A percentile compares a stretch with the other conserved stretches of the same genome.
Evolutionary conservation across 53 echinoderm and acorn worm species (phyloP).

Genomic region (Arbacia lixula): DNA sequence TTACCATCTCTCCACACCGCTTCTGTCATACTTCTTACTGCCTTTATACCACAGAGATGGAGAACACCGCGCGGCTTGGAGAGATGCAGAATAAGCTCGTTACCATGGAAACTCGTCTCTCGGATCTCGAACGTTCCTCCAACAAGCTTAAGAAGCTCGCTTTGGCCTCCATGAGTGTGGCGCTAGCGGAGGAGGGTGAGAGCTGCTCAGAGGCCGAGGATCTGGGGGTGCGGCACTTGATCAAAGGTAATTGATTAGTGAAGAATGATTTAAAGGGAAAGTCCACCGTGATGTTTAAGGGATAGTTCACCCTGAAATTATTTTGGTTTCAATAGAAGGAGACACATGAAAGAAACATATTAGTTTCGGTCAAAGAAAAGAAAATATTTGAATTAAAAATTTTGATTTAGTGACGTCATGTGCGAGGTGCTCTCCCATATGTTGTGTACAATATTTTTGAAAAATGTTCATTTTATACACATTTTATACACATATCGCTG

Average conservation of each 20-base stretch:
- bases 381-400: too few relatives aligned
- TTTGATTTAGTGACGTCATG: too few relatives aligned
- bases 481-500: too few relatives aligned
- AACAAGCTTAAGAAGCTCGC: conserved; percentile 34
- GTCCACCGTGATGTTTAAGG: neutral
- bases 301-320: too few relatives aligned
- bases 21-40: neutral
- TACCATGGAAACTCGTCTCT: conserved; percentile 1
- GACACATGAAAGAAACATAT: too few relatives aligned
- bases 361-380: too few relatives aligned
- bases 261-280: neutral
- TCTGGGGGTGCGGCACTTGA: conserved; percentile 7
- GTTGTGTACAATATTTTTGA: too few relatives aligned
- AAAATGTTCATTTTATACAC: too few relatives aligned
- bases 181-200: conserved; percentile 28
- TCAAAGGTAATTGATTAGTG: conserved; percentile 14
- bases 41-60: neutral
- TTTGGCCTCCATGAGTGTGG: conserved; percentile 40
- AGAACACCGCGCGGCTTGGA: neutral
- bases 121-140: conserved; percentile 6
- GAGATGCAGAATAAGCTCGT: conserved; percentile 15
- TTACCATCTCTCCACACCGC: too few relatives aligned
- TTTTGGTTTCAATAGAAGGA: too few relatives aligned
- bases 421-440: too few relatives aligned
- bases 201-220: conserved; percentile 9